phyloP scores from a whole-genome alignment of 1,140 invertebrate genomes.

The Physella acuta region DNA sequence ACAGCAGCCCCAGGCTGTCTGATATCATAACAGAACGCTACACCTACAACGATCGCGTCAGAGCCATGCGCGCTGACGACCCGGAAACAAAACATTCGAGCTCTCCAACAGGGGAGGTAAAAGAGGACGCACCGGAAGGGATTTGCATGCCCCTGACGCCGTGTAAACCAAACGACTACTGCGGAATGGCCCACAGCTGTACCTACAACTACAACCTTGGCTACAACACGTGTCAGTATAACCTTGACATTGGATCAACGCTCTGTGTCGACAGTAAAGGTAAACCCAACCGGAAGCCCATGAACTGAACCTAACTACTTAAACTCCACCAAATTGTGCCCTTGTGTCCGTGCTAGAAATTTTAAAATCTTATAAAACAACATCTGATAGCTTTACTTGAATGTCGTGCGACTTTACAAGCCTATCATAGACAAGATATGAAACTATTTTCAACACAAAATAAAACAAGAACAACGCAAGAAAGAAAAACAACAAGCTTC shows the following conservation, averaged over 20 bases:
- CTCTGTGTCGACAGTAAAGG: conserved; percentile 64
- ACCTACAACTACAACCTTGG: conserved; percentile 49
- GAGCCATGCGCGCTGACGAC: background rate
- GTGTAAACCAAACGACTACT: conserved; percentile 36
- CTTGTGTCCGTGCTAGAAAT: too few relatives aligned
- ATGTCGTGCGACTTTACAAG: too few relatives aligned
- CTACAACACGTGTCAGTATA: conserved; percentile 51
- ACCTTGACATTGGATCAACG: conserved; percentile 61
- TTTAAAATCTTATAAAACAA: too few relatives aligned
- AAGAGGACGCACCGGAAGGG: conserved; percentile 25
- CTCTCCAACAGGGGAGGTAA: too few relatives aligned
- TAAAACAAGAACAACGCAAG: too few relatives aligned
- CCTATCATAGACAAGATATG: too few relatives aligned
- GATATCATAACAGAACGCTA: background rate
- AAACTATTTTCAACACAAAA: too few relatives aligned
- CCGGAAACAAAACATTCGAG: background rate
- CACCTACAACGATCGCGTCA: background rate
- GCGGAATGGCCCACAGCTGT: conserved; percentile 41
- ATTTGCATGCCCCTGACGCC: conserved; percentile 46
- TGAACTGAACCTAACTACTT: too few relatives aligned
- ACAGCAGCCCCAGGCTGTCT: background rate
- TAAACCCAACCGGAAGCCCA: conserved; percentile 25
- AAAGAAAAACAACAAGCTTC: too few relatives aligned
- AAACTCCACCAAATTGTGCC: too few relatives aligned
- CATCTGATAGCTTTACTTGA: too few relatives aligned